Evolutionary conservation across 2,888 invertebrate species (phyloP).

Genomic region (Sesia bembeciformis): DNA sequence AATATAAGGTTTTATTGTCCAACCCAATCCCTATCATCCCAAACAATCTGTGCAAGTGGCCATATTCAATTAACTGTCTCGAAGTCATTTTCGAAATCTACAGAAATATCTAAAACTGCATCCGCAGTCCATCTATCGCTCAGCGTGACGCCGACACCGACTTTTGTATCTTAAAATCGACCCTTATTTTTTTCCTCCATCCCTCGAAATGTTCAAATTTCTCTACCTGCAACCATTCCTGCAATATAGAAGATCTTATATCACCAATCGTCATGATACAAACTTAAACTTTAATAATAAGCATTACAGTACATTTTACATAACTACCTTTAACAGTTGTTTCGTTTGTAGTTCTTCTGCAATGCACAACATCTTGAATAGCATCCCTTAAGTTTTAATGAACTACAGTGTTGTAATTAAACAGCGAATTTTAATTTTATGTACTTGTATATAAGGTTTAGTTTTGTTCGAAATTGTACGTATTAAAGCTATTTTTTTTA

Average conservation of each 20-base stretch:
- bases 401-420: conserved; percentile 41
- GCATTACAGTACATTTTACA: conserved; percentile 13
- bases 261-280: conserved; percentile 1
- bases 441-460: conserved; percentile 17
- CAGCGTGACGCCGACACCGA: conserved; percentile 67
- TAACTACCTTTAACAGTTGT: conserved; percentile 13
- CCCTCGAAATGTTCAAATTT: conserved; percentile 71
- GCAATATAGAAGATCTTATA: conserved; percentile 10
- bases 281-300: conserved; percentile 17
- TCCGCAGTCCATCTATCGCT: conserved; percentile 64
- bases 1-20: background rate
- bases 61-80: conserved; percentile 62
- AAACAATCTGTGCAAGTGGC: conserved; percentile 43
- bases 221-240: conserved; percentile 58
- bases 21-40: conserved; percentile 14
- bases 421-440: conserved; percentile 28
- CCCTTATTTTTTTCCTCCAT: conserved; percentile 67
- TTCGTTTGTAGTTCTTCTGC: conserved; percentile 16
- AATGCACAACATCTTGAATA: conserved; percentile 66
- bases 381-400: conserved; percentile 62
- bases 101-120: conserved; percentile 62
- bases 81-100: conserved; percentile 51
- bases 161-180: conserved; percentile 64
- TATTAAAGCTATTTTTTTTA: conserved; percentile 29
- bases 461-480: conserved; percentile 18